Evolutionary conservation across 2,888 invertebrate species (phyloP), one percentile per base, ranked within the genome.

Genomic region (Oxystoma pomonae): DNA sequence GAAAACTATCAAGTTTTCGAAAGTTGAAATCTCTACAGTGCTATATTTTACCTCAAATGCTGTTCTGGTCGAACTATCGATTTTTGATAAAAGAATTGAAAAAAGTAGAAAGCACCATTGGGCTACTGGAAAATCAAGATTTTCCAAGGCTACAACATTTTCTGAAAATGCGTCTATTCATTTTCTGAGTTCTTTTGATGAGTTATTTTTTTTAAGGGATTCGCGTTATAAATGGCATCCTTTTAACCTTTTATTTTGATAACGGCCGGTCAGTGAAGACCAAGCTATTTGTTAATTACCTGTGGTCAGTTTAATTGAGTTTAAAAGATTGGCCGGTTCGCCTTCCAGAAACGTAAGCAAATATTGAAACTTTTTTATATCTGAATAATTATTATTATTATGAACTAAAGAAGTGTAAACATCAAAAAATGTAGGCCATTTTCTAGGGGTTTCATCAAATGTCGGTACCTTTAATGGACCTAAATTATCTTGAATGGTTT

Each of bases 321-420:
- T 53, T 53, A 53, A 53, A 53, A 53, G 55, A 53, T 16, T 53
- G 7, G 19, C 17, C 7, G 55, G 55, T 53, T 53, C 55, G 16
- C 18, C 18, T 53, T 9, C 18, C 18, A 53, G n/a, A 53, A 53
- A 53, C n/a, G 19, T 53, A 53, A 18, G 16, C n/a, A 16, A 53
- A 53, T 53, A 19, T 53, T 53, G n/a, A 19, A 53, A 35, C 35
- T 35, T 35, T 35, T 12, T 35, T 35, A 35, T 35, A 35, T 35
- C 35, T 35, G 35, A 35, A 12, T 35, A 35, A 12, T 12, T 35
- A 7, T 35, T 7, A 35, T 35, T 35, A 7, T 3, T 7, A 35
- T 35, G 35, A 7, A 35, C 35, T 35, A 3, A 35, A 3, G 12
- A 35, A 35, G n/a, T n/a, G n/a, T n/a, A n/a, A 3, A 35, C 35